Evolutionary conservation across 2,113 vertebrate species (phyloP).

Genomic region (Amia ocellicauda): DNA sequence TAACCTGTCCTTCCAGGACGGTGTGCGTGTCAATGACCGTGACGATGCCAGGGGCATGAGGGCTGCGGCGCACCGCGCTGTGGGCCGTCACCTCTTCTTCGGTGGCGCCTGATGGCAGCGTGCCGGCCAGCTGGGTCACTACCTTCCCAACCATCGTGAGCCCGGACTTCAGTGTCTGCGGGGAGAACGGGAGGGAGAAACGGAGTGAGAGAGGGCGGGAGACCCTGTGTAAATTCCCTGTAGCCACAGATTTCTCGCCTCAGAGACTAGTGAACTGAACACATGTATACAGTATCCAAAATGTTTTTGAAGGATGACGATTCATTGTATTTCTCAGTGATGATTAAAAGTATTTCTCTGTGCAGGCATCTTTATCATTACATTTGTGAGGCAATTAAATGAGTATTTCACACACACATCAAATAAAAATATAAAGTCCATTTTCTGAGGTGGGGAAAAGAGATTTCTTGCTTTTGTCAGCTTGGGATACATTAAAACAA

Average conservation of each 20-base stretch:
- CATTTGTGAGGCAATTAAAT: no score
- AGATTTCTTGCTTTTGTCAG: no score
- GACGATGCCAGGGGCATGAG: constrained; percentile 84
- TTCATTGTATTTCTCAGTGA: not conserved
- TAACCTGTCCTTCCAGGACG: constrained; percentile 95
- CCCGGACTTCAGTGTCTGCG: constrained; percentile 89
- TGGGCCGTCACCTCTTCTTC: constrained; percentile 86
- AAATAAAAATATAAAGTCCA: no score
- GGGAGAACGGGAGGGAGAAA: constrained; percentile 15
- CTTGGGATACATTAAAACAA: no score
- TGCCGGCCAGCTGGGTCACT: constrained; percentile 91
- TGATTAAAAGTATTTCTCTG: not conserved
- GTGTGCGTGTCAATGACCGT: constrained; percentile 91
- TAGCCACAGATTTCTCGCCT: no score
- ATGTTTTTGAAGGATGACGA: not conserved
- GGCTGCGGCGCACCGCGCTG: constrained; percentile 77
- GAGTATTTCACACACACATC: no score
- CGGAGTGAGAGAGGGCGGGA: not conserved
- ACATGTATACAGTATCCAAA: no score
- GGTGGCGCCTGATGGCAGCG: constrained; percentile 74
- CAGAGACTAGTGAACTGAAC: no score
- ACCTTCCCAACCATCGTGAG: constrained; percentile 97
- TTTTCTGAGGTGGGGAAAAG: no score
- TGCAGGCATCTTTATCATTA: not conserved
- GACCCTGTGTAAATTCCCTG: no score